Evolutionary conservation across 2,888 invertebrate species (phyloP), one percentile per base, ranked within the genome.

Genomic region (Zelleria hepariella): DNA sequence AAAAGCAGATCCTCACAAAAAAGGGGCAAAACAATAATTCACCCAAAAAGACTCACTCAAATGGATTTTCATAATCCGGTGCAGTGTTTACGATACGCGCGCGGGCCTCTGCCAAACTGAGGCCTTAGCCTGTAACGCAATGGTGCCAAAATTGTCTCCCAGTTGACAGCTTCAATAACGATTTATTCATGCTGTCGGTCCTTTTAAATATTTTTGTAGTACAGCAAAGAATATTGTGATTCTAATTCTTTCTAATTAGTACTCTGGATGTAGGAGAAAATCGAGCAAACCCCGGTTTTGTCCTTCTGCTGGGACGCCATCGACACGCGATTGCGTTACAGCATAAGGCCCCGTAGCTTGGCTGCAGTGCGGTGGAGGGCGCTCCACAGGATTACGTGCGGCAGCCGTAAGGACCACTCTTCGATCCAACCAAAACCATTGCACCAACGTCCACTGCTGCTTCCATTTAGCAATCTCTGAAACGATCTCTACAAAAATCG

Each of bases 311-410:
- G n/a, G n/a, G n/a, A n/a, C n/a, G n/a, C n/a, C n/a, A n/a, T n/a
- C n/a, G n/a, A n/a, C n/a, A n/a, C n/a, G n/a, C n/a, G n/a, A n/a
- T n/a, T n/a, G n/a, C n/a, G n/a, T n/a, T n/a, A n/a, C n/a, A n/a
- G n/a, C n/a, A n/a, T n/a, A n/a, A n/a, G n/a, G n/a, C n/a, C n/a
- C n/a, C n/a, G n/a, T n/a, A n/a, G 57, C 52, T 42, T 63, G 63
- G 68, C 65, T 73, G 73, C 72, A 75, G 63, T 67, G 70, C 71
- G 68, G 68, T 65, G 69, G 64, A 68, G 64, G 32, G n/a, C n/a
- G 65, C 68, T 61, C 64, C 59, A 62, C 54, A 15, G 67, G 66
- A 77, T 71, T 69, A 71, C 61, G 61, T 66, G 58, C 62, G 57
- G 47, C 63, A 60, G 62, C 62, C 60, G 42, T 58, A 57, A 47